Evolutionary conservation across 2,797 vertebrate species (phyloP).

Genomic region (Acanthurus tractus): DNA sequence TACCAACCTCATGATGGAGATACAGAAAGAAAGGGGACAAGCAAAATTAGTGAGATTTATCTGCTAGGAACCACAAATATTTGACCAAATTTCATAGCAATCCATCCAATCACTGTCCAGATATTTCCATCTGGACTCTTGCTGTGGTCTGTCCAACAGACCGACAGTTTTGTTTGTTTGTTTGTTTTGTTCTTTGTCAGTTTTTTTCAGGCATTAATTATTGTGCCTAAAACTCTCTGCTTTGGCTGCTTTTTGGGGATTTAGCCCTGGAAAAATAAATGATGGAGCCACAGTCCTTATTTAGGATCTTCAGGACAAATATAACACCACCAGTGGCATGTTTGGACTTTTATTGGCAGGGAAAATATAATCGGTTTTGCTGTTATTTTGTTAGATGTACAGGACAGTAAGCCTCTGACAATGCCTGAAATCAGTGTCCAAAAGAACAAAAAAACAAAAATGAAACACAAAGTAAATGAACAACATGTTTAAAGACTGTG

Average conservation of each 20-base stretch:
- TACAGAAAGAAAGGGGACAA: neutral
- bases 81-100: no score
- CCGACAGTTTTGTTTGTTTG: neutral
- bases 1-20: neutral
- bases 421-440: neutral
- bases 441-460: neutral
- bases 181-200: neutral
- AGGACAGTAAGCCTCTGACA: neutral
- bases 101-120: neutral
- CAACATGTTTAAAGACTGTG: neutral
- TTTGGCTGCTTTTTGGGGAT: no score
- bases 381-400: conserved; percentile 16
- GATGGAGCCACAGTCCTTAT: conserved; percentile 5
- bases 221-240: no score
- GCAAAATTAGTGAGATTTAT: neutral
- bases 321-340: conserved; percentile 4
- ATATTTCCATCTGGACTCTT: neutral
- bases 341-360: conserved; percentile 21
- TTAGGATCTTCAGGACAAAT: conserved; percentile 29
- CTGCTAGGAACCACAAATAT: neutral
- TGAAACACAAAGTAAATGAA: neutral
- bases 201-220: neutral
- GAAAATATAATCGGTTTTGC: conserved; percentile 8
- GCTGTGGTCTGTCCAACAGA: neutral
- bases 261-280: neutral